Evolutionary conservation across 1,140 invertebrate genomes (phyloP).

Genomic region (Himalopsyche phryganea): DNA sequence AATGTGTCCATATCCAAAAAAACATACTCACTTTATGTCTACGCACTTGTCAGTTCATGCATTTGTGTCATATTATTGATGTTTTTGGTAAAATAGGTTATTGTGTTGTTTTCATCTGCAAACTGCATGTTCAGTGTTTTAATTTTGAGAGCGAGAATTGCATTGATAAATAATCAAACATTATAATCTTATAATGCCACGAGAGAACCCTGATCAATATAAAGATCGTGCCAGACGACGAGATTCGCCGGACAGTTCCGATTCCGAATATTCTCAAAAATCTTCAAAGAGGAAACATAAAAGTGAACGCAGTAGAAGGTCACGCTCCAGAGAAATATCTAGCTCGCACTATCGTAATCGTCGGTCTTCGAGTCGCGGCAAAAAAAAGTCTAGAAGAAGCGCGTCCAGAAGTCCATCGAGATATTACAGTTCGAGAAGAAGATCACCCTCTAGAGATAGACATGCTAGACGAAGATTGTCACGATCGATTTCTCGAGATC

Average conservation of each 20-base stretch:
- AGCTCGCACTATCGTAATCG: neutral
- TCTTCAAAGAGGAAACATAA: conserved; percentile 15
- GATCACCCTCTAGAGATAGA: conserved; percentile 18
- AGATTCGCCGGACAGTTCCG: conserved; percentile 15
- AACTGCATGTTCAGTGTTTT: too few relatives aligned
- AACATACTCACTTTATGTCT: too few relatives aligned
- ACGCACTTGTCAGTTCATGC: too few relatives aligned
- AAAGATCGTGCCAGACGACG: conserved; percentile 15
- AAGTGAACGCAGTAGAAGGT: conserved; percentile 9
- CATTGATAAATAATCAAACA: too few relatives aligned
- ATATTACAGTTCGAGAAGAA: conserved; percentile 22
- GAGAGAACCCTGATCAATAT: conserved; percentile 2
- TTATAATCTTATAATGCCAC: conserved; percentile 8
- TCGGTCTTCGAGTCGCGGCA: conserved; percentile 12
- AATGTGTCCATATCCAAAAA: too few relatives aligned
- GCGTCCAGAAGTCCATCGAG: conserved; percentile 16
- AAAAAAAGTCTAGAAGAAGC: conserved; percentile 13
- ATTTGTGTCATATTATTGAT: too few relatives aligned
- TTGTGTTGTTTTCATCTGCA: too few relatives aligned
- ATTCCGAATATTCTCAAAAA: conserved; percentile 21
- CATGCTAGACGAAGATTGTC: conserved; percentile 12
- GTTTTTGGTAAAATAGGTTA: too few relatives aligned
- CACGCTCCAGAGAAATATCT: conserved; percentile 15
- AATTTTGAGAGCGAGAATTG: too few relatives aligned
- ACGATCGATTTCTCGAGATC: conserved; percentile 11